A percentile compares a stretch with the other conserved stretches of the same genome.
Evolutionary conservation across 2,113 vertebrate genomes (phyloP).

Genomic region (Columba livia): DNA sequence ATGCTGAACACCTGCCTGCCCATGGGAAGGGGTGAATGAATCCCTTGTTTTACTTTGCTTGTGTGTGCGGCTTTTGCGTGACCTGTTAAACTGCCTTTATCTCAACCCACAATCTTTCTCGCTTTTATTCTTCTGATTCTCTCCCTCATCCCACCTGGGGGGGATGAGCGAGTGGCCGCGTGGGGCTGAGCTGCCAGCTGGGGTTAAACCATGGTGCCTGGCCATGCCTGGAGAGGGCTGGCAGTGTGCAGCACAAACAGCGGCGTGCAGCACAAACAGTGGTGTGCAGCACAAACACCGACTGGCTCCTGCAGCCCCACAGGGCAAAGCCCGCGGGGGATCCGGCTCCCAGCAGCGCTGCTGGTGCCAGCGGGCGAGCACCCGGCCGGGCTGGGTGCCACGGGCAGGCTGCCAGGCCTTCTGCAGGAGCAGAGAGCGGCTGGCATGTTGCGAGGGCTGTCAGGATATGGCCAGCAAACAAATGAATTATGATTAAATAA

Average conservation of each 20-base stretch:
- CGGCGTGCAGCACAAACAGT: neutral
- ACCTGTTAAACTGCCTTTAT: too few species aligned
- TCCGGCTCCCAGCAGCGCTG: neutral
- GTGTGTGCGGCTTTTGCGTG: too few species aligned
- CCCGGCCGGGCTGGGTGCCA: neutral
- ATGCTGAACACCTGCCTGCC: too few species aligned
- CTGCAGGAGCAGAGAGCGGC: neutral
- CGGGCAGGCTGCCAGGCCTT: neutral
- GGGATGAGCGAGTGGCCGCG: too few species aligned
- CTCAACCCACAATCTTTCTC: too few species aligned
- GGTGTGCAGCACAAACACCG: neutral
- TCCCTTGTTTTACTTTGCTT: too few species aligned
- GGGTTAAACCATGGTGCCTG: too few species aligned
- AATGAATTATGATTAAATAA: neutral
- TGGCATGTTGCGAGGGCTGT: neutral
- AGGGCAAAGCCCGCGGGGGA: neutral
- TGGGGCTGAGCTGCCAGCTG: too few species aligned
- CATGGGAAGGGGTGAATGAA: too few species aligned
- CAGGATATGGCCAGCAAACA: neutral
- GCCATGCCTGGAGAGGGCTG: neutral
- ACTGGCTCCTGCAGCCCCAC: fast-evolving
- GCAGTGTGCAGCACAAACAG: neutral
- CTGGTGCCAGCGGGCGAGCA: neutral
- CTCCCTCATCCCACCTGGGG: too few species aligned
- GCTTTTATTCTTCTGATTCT: too few species aligned